Evolutionary conservation across 2,888 invertebrate genomes (phyloP), one percentile per base, ranked within the genome.

Genomic region (Stenodema calcarata): DNA sequence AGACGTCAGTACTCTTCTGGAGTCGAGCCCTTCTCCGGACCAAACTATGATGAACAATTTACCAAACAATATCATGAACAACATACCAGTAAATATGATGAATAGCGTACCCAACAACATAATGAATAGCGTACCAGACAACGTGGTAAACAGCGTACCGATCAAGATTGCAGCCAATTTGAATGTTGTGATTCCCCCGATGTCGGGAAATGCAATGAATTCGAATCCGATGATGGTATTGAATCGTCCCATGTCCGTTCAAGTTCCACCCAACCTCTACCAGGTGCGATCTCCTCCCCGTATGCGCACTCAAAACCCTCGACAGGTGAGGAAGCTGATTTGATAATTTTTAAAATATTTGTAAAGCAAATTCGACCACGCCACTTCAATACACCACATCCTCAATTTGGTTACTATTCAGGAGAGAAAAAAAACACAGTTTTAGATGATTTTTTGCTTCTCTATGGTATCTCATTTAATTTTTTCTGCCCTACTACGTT

Each of bases 211-310:
- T 42, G 44, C 78, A 42, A n/a, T 78, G 30, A 79, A 50, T 28
- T 11, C 35, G 9, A 76, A 76, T n/a, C 35, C 76, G 12, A 14
- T 41, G 41, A 42, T 76, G 41, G 16, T n/a, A 11, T 6, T 28
- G 28, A 70, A 70, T 18, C 42, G 23, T 7, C 42, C 78, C 18
- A 44, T 78, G 78, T 41, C 42, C 0, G 50, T 80, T 54, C 80
- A 80, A n/a, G 80, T 80, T 14, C 80, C 80, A 11, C 80, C 80
- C 1, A 80, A 80, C 30, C 28, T 80, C 12, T 80, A 54, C 54
- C 80, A 54, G 30, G 27, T 44, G 44, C 23, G 44, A 23, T 18
- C 42, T 18, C 78, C 78, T 78, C n/a, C n/a, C n/a, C 18, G 78
- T 6, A 44, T 18, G 44, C 18, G 73, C 3, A 18, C 18, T 2